A percentile compares a stretch with the other conserved stretches of the same genome.
These are phyloP conservation scores for Lochmaea crataegi DNA, from an alignment of 2,888 invertebrate genomes.

Conservation along the genomic window DNA sequence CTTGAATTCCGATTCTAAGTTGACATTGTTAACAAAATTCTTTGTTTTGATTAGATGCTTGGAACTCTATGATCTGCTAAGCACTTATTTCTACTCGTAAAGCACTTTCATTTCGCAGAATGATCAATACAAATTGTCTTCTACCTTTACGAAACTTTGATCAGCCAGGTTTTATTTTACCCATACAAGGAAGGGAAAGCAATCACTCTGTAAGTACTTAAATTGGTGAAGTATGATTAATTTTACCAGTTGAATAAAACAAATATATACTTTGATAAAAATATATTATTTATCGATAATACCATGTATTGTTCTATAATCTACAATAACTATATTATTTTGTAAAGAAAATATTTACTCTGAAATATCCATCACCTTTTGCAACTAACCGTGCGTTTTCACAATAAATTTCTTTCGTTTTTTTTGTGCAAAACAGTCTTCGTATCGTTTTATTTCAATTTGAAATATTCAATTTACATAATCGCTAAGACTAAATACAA, in stretches of 20 bases:
- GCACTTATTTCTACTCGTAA: too few species aligned
- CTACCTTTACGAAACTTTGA: too few species aligned
- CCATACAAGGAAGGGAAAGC: too few species aligned
- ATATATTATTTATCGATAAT: constrained; percentile 10
- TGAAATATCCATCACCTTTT: constrained; percentile 10
- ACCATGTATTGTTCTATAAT: constrained; percentile 3
- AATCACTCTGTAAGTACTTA: too few species aligned
- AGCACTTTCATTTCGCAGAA: too few species aligned
- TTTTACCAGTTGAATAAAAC: not conserved
- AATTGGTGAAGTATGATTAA: too few species aligned
- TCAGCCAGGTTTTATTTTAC: too few species aligned
- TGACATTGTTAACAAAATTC: too few species aligned
- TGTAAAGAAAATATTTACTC: constrained; percentile 18
- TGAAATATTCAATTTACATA: constrained; percentile 23
- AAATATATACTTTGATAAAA: not conserved
- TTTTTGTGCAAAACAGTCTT: constrained; percentile 16
- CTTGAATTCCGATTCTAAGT: too few species aligned
- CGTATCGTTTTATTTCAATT: constrained; percentile 8
- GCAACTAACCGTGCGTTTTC: not conserved
- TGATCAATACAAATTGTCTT: too few species aligned
- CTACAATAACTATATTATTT: constrained; percentile 7
- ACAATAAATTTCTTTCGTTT: not conserved
- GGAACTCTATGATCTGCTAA: too few species aligned
- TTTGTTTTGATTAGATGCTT: too few species aligned
- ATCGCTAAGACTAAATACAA: constrained; percentile 5